phyloP scores from a whole-genome alignment of 2,113 vertebrate species.

The Hirundichthys speculiger region DNA sequence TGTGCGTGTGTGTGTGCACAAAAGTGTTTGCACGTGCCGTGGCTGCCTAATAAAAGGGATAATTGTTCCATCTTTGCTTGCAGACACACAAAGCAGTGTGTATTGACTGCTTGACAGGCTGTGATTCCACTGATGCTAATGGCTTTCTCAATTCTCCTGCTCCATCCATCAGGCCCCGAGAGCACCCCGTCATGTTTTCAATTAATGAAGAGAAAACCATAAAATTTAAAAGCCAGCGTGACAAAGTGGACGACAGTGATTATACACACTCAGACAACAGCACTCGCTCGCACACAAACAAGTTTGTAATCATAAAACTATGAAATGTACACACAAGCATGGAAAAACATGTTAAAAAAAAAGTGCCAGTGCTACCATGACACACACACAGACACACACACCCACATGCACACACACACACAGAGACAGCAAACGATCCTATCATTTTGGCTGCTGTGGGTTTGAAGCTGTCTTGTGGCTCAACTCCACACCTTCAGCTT shows the following conservation, averaged over 20 bases:
- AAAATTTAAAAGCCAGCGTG: conserved; percentile 69
- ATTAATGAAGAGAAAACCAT: conserved; percentile 79
- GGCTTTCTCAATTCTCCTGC: conserved; percentile 85
- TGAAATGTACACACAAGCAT: conserved; percentile 35
- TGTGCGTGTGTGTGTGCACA: not conserved
- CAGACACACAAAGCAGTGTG: conserved; percentile 83
- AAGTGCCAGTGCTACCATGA: not conserved
- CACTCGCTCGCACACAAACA: conserved; percentile 31
- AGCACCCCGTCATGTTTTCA: conserved; percentile 82
- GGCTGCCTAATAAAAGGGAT: conserved; percentile 83
- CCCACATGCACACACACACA: not conserved
- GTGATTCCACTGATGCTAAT: conserved; percentile 81
- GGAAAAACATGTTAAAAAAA: not conserved
- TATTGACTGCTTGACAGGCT: conserved; percentile 85
- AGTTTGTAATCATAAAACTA: conserved; percentile 44
- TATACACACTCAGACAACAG: conserved; percentile 44
- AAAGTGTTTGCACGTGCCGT: conserved; percentile 1
- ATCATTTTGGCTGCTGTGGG: conserved; percentile 30
- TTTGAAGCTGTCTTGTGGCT: conserved; percentile 49
- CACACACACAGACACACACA: not conserved
- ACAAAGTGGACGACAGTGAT: conserved; percentile 51
- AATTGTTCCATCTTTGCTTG: conserved; percentile 84
- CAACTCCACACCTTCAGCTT: conserved; percentile 52
- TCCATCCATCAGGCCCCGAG: conserved; percentile 81
- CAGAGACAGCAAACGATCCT: not conserved